phyloP scores from a whole-genome alignment of 2,888 invertebrate genomes.

The Ellobium chinense region DNA sequence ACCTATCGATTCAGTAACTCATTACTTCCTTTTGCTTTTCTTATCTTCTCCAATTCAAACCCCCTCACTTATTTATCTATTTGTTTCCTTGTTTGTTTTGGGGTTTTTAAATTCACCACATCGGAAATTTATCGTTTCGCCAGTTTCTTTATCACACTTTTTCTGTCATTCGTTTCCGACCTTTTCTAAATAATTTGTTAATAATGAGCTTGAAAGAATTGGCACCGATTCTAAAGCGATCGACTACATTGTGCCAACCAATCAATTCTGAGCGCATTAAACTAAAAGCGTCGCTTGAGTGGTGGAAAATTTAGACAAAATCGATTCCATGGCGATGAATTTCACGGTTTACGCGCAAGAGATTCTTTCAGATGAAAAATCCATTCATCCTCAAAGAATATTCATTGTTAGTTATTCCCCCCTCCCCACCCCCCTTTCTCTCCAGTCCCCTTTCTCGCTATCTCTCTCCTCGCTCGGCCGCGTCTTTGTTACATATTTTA shows the following conservation, averaged over 20 bases:
- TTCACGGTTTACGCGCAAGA: not conserved
- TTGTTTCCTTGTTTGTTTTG: too few species aligned
- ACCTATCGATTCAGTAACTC: too few species aligned
- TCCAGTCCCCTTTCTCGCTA: not conserved
- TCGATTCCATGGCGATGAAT: constrained; percentile 4
- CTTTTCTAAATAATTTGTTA: not conserved
- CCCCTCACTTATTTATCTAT: too few species aligned
- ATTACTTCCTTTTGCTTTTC: not conserved
- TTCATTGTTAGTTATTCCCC: not conserved
- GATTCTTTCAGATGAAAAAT: not conserved
- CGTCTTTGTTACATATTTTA: too few species aligned
- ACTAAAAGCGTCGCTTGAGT: not conserved
- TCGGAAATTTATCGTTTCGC: too few species aligned
- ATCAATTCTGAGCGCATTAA: not conserved
- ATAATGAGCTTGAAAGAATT: not conserved
- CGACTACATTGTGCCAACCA: not conserved
- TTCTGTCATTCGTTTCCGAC: not conserved
- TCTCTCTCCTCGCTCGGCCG: too few species aligned
- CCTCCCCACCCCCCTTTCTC: not conserved
- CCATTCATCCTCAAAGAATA: not conserved
- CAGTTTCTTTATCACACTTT: not conserved
- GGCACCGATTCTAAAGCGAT: not conserved
- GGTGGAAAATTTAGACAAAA: not conserved
- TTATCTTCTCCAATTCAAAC: not conserved
- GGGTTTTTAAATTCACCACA: too few species aligned